phyloP scores from a whole-genome alignment of 2,113 vertebrate species.

The Phocoena sinus region DNA sequence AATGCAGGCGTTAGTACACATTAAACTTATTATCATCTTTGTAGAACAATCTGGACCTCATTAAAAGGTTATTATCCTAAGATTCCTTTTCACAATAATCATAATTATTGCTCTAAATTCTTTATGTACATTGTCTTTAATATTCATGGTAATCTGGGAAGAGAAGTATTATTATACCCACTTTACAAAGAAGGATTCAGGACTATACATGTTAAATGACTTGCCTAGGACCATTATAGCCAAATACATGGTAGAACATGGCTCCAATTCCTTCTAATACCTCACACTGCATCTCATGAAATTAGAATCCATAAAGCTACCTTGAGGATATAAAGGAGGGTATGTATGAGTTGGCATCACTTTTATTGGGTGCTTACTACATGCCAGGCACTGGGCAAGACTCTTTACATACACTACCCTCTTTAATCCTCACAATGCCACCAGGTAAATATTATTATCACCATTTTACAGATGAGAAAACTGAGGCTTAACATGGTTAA shows the following conservation, averaged over 20 bases:
- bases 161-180: background rate
- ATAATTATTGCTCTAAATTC: background rate
- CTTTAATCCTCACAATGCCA: background rate
- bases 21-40: conserved; percentile 28
- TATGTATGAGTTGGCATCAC: background rate
- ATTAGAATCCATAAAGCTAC: background rate
- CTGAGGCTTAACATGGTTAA: background rate
- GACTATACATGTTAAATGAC: background rate
- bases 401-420: background rate
- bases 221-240: background rate
- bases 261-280: background rate
- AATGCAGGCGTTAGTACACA: background rate
- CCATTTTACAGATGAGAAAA: background rate
- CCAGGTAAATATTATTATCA: background rate
- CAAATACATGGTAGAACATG: background rate
- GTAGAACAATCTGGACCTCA: background rate
- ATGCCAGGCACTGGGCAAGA: background rate
- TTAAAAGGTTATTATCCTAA: conserved; percentile 12
- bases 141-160: background rate
- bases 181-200: conserved; percentile 13
- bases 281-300: background rate
- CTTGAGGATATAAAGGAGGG: background rate
- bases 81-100: background rate
- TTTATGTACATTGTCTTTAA: background rate
- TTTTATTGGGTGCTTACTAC: background rate